Conservation (phyloP, 2,888 invertebrate genomes). For the Spodoptera picta region DNA sequence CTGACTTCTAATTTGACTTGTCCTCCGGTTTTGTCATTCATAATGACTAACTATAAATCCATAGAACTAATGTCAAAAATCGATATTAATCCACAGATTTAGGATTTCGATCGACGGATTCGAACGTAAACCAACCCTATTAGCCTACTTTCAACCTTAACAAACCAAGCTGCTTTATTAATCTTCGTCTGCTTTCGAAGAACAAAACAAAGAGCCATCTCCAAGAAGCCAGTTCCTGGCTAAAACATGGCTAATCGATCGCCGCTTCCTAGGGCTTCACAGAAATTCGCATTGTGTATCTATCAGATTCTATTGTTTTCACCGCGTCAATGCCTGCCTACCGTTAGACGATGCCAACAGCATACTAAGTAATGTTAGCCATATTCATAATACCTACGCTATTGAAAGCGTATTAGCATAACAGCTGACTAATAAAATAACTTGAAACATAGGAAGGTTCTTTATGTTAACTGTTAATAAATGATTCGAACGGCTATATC, state of each 20-base stretch:
- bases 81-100: too few species aligned
- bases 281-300: conserved; percentile 31
- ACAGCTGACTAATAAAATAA: conserved; percentile 54
- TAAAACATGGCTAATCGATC: conserved; percentile 34
- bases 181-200: conserved; percentile 4
- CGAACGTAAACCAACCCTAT: too few species aligned
- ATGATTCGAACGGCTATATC: neutral
- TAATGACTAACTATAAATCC: too few species aligned
- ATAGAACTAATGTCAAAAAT: too few species aligned
- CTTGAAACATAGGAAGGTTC: conserved; percentile 31
- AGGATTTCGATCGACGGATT: too few species aligned
- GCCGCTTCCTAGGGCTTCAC: conserved; percentile 45
- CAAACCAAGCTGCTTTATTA: too few species aligned
- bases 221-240: conserved; percentile 9
- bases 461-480: conserved; percentile 16
- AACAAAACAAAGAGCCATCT: conserved; percentile 35
- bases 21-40: too few species aligned
- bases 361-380: conserved; percentile 65
- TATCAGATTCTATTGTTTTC: conserved; percentile 65
- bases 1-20: too few species aligned
- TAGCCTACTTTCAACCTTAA: too few species aligned
- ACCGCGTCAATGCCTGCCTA: conserved; percentile 56
- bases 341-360: conserved; percentile 69
- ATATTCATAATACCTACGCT: conserved; percentile 10
- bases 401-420: conserved; percentile 53